Percentiles rank a stretch among this genome's conserved stretches.
Evolutionary conservation across 1,140 invertebrate genomes (phyloP).

Genomic region (Neodiprion lecontei): DNA sequence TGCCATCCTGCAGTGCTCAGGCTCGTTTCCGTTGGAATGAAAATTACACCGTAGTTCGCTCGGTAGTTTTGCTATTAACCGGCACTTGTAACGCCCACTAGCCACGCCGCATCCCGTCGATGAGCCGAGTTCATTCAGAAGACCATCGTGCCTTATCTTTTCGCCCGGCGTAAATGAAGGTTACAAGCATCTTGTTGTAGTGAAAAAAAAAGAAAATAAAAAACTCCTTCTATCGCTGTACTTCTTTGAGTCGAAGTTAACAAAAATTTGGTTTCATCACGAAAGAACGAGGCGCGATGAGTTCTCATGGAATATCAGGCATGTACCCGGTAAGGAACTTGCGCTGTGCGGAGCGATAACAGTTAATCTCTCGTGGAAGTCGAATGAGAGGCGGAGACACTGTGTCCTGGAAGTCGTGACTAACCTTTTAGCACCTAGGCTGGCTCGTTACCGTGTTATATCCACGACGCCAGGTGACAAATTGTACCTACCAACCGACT

Average conservation of each 20-base stretch:
- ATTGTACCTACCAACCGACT: background rate
- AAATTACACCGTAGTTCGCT: background rate
- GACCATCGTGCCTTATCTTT: background rate
- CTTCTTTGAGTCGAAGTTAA: no score
- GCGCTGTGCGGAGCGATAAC: background rate
- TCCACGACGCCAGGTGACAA: slow-evolving; percentile 4
- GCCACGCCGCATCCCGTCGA: background rate
- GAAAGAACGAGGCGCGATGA: no score
- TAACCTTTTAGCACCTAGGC: slow-evolving; percentile 7
- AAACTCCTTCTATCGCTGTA: no score
- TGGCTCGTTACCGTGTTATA: background rate
- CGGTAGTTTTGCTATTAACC: background rate
- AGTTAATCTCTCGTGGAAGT: background rate
- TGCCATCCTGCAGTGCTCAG: background rate
- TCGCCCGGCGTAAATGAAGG: background rate
- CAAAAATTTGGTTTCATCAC: no score
- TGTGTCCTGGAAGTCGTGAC: slow-evolving; percentile 6
- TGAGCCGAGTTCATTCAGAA: background rate
- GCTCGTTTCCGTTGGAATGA: slow-evolving; percentile 2
- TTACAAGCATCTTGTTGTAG: background rate
- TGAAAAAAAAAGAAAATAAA: no score
- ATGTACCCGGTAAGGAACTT: no score
- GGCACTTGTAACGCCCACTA: background rate
- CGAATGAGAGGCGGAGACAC: background rate
- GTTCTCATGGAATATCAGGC: no score